Conservation (phyloP, 2,113 vertebrate species). For the Callipepla californica region DNA sequence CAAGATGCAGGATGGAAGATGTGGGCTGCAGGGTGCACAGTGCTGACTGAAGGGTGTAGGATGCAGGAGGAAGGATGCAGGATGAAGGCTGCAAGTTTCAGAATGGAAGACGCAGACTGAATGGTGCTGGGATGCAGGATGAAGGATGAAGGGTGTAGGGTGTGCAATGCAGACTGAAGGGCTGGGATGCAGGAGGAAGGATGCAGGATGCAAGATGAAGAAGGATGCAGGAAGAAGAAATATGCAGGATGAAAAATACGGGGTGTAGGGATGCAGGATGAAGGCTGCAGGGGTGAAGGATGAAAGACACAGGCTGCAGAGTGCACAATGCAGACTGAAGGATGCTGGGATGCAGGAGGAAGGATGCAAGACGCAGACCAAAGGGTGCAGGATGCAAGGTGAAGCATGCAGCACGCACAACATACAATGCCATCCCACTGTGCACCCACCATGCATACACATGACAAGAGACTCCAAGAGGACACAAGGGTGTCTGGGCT, state of each 20-base stretch:
- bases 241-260: background rate
- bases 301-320: accelerated
- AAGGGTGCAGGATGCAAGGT: background rate
- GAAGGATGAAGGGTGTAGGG: background rate
- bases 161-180: too few species aligned
- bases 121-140: background rate
- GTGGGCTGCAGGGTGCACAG: too few species aligned
- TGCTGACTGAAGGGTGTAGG: too few species aligned
- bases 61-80: too few species aligned
- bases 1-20: too few species aligned
- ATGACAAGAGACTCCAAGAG: background rate
- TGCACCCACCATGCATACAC: accelerated
- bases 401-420: accelerated
- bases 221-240: too few species aligned
- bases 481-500: too few species aligned
- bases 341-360: background rate
- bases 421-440: accelerated
- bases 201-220: too few species aligned
- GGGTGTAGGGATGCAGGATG: background rate
- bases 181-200: background rate
- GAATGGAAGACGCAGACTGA: background rate
- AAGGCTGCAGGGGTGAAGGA: accelerated
- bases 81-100: too few species aligned
- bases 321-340: accelerated
- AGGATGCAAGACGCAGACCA: accelerated